Evolutionary conservation across 2,113 vertebrate species (phyloP).

Genomic region (Pycnonotus jocosus): DNA sequence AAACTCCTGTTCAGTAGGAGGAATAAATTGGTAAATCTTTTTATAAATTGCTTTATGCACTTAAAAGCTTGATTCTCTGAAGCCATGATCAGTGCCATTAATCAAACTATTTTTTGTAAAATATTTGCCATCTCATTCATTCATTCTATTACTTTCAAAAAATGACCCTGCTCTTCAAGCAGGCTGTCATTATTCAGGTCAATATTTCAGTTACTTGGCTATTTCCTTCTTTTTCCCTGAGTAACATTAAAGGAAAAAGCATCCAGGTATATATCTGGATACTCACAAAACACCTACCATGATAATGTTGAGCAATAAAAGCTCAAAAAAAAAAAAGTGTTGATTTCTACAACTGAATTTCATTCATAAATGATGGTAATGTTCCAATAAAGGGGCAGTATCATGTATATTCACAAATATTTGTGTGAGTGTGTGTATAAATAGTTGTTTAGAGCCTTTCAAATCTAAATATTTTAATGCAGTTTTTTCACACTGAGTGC

Average conservation of each 20-base stretch:
- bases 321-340: background rate
- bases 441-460: background rate
- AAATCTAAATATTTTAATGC: background rate
- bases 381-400: background rate
- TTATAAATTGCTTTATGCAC: background rate
- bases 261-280: background rate
- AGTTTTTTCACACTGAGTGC: background rate
- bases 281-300: background rate
- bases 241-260: background rate
- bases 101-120: background rate
- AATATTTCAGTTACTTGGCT: background rate
- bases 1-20: background rate
- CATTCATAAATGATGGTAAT: background rate
- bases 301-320: background rate
- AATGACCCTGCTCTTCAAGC: background rate
- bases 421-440: background rate
- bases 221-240: background rate
- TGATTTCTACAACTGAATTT: background rate
- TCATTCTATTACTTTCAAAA: background rate
- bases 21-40: background rate
- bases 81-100: background rate
- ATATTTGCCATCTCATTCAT: background rate
- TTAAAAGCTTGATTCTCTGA: background rate
- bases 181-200: background rate
- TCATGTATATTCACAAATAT: background rate